Base-by-base conservation (phyloP, 2,888 invertebrate genomes). In the Tubulanus polymorphus region DNA sequence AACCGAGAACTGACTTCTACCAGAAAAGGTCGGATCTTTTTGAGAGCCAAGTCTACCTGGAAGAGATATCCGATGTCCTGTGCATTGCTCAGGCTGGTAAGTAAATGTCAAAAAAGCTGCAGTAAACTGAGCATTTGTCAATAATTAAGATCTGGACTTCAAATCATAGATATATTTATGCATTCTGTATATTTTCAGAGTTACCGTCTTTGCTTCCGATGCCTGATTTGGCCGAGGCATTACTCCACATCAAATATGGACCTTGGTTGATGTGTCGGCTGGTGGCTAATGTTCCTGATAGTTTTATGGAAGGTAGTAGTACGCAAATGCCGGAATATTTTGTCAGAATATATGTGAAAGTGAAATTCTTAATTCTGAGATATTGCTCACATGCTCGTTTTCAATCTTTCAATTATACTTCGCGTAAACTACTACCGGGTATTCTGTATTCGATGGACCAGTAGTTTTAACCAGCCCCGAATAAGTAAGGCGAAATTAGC, bases 231-330 rank as follows among this genome's bases (percentile, higher is more conserved):
- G 86, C 89, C 5, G 95, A 96, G 81, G 90, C 91, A 0, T 79
- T 96, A 23, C 81, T 96, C 1, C 89, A 91, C 80, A 89, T 95
- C 0, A 90, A 90, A 68, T 90, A 92, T 80, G 95, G 95, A 0
- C 87, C 91, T 12, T 85, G 87, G 64, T 88, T 96, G 57, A 88
- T 95, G 67, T 92, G 92, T 69, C 88, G 93, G 81, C 84, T 95
- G 62, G 90, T 95, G 1, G 93, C 94, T 0, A 96, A 96, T 77
- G 90, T 91, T 82, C 94, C 95, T 1, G 94, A 95, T 74, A 88
- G 88, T 67, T 91, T 94, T 75, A 86, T 87, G 71, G 94, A 95
- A 84, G 89, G 89, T 89, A 73, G 56, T n/a, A n/a, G n/a, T n/a
- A n/a, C n/a, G n/a, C n/a, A n/a, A 57, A 8, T 15, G n/a, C n/a